Evolutionary conservation across 2,888 invertebrate species (phyloP), one percentile per base, ranked within the genome.

Genomic region (Flexamia atlantica): DNA sequence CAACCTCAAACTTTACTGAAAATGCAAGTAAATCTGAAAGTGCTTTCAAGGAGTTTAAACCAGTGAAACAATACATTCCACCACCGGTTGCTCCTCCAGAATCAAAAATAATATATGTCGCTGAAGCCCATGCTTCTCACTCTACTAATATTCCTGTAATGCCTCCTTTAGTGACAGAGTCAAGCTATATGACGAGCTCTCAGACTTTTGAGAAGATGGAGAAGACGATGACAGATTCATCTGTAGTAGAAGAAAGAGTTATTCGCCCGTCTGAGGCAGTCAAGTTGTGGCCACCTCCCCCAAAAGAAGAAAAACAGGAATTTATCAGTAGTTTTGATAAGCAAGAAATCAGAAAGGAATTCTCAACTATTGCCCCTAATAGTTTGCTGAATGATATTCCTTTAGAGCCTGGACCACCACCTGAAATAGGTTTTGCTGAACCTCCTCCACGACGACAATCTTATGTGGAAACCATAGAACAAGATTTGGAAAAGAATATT

Each of bases 371-470:
- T 30, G 28, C 83, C 42, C 76, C 82, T 12, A 80, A 90, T 86
- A 90, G 91, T 87, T 90, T 90, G 42, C 89, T 91, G 10, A 89
- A 91, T 86, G 92, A 92, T 87, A 90, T 93, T 4, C 90, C 91
- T 86, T 85, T 94, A n/a, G 92, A 93, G 88, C 94, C 94, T 0
- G 95, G 94, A 4, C 91, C 94, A 14, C 93, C 94, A 3, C 94
- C 94, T 20, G 94, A 94, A 90, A 93, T 95, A 10, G 93, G 92
- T 60, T 95, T 92, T 89, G 93, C 93, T 0, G 92, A 93, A 36
- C 91, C 92, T 10, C 91, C 92, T 0, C 87, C 89, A 30, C 88
- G 92, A 74, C 90, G 91, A n/a, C 92, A 91, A 84, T 93, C 93
- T 0, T 91, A 93, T 86, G 92, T 93, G 0, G 93, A 93, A 89